A percentile compares a stretch with the other conserved stretches of the same genome.
Conservation (phyloP, 2,888 invertebrate species). For the Eulithis testata region DNA sequence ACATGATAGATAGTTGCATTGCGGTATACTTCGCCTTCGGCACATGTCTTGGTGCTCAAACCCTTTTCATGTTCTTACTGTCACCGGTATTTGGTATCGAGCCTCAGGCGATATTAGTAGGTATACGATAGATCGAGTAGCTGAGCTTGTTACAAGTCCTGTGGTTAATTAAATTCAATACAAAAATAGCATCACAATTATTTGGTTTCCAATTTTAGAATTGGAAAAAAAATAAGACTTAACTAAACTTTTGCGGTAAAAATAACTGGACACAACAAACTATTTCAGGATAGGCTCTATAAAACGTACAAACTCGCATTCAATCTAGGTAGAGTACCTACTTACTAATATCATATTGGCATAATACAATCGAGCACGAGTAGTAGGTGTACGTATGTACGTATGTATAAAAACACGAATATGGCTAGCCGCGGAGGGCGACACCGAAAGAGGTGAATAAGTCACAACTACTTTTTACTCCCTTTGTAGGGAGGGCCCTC, state of each 20-base stretch:
- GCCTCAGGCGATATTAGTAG: slow-evolving; percentile 51
- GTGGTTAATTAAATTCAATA: slow-evolving; percentile 4
- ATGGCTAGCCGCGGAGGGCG: slow-evolving; percentile 72
- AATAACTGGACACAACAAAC: slow-evolving; percentile 29
- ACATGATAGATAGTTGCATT: slow-evolving; percentile 53
- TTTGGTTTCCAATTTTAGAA: too few species aligned
- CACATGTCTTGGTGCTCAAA: slow-evolving; percentile 57
- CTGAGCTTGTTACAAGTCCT: slow-evolving; percentile 9
- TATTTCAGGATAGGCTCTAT: not conserved
- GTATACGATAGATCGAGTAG: slow-evolving; percentile 31
- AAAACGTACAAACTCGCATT: not conserved
- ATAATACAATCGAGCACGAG: slow-evolving; percentile 10
- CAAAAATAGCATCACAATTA: not conserved
- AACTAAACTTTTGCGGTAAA: too few species aligned
- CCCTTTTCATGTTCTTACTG: slow-evolving; percentile 56
- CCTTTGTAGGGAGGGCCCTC: slow-evolving; percentile 72
- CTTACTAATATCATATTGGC: slow-evolving; percentile 11
- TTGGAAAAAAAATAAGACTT: too few species aligned
- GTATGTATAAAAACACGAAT: slow-evolving; percentile 61
- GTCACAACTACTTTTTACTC: slow-evolving; percentile 83
- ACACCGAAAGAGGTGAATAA: slow-evolving; percentile 84
- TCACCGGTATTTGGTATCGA: slow-evolving; percentile 45
- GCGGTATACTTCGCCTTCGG: slow-evolving; percentile 47
- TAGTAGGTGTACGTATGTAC: slow-evolving; percentile 4
- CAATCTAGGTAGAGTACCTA: not conserved